Percentiles rank a stretch among this genome's conserved stretches.
Evolutionary conservation across 2,113 vertebrate species (phyloP).

Genomic region (Stictonetta naevosa): DNA sequence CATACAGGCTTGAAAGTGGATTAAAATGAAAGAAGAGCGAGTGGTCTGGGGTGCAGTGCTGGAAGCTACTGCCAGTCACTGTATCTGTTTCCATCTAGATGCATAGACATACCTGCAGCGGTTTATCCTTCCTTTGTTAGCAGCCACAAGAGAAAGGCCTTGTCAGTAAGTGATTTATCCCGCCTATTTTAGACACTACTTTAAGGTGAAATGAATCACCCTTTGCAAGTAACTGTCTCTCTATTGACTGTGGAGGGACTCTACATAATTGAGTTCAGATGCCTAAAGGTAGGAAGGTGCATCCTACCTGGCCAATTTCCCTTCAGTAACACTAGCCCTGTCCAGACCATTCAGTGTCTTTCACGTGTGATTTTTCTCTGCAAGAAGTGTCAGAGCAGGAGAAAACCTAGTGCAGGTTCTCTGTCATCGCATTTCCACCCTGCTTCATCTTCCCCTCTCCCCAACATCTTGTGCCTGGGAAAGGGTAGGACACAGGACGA

Average conservation of each 20-base stretch:
- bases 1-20: not conserved
- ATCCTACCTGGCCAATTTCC: not conserved
- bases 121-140: not conserved
- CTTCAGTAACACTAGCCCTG: not conserved
- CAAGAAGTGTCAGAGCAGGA: not conserved
- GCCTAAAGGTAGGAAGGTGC: not conserved
- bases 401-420: not conserved
- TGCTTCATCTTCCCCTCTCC: not conserved
- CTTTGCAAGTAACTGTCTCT: not conserved
- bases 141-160: not conserved
- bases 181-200: not conserved
- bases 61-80: not conserved
- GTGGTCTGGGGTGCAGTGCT: not conserved
- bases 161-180: slow-evolving; percentile 5
- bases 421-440: not conserved
- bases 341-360: not conserved
- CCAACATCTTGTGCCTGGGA: not conserved
- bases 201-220: not conserved
- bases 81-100: not conserved
- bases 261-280: not conserved
- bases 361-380: accelerated
- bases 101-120: not conserved
- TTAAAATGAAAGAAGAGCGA: not conserved
- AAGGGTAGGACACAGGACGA: not conserved
- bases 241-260: not conserved